phyloP scores from a whole-genome alignment of 2,888 invertebrate genomes.

The Chrysolina haemoptera region DNA sequence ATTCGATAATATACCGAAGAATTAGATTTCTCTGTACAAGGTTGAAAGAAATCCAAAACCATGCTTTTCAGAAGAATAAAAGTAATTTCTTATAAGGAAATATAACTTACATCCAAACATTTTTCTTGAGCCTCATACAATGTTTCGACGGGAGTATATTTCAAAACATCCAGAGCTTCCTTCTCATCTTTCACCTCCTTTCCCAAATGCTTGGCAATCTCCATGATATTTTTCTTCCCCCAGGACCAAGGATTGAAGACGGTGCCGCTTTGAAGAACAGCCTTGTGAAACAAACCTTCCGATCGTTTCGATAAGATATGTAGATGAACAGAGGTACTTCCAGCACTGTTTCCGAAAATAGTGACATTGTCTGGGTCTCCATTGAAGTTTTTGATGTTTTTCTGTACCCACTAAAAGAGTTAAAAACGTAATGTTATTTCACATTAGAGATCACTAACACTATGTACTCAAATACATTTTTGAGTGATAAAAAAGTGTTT shows the following conservation, averaged over 20 bases:
- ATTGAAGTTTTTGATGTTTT: slow-evolving; percentile 69
- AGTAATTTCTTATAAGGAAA: too few relatives aligned
- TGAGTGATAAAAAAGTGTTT: too few relatives aligned
- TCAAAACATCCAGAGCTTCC: slow-evolving; percentile 52
- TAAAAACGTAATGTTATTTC: neutral
- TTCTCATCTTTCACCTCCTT: slow-evolving; percentile 52
- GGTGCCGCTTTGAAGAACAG: slow-evolving; percentile 29
- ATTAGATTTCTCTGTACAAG: too few relatives aligned
- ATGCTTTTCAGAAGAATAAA: too few relatives aligned
- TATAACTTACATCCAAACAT: too few relatives aligned
- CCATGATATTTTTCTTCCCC: neutral
- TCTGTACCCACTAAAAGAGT: slow-evolving; percentile 68
- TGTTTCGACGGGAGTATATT: slow-evolving; percentile 36
- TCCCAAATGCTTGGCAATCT: slow-evolving; percentile 47
- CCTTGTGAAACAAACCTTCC: slow-evolving; percentile 29
- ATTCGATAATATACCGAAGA: too few relatives aligned
- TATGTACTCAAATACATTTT: too few relatives aligned
- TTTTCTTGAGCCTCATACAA: too few relatives aligned
- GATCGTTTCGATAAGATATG: neutral
- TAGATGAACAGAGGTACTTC: slow-evolving; percentile 47
- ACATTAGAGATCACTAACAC: too few relatives aligned
- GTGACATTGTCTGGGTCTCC: slow-evolving; percentile 72
- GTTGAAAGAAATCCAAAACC: too few relatives aligned
- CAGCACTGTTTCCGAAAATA: slow-evolving; percentile 72
- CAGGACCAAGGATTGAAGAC: slow-evolving; percentile 24